Evolutionary conservation across 2,888 invertebrate species (phyloP), one percentile per base, ranked within the genome.

Genomic region (Cerastoderma edule): DNA sequence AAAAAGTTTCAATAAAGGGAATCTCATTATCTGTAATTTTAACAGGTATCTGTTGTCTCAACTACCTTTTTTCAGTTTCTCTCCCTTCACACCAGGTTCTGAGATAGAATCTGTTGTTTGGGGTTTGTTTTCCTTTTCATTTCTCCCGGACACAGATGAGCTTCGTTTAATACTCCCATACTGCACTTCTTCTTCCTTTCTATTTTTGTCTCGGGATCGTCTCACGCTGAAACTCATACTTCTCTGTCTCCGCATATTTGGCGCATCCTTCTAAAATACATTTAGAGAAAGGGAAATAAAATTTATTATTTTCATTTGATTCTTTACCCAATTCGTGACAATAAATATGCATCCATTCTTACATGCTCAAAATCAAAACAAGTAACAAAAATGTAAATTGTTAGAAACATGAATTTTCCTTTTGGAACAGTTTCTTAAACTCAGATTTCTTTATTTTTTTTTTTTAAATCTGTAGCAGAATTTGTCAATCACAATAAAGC

Each of bases 71-170:
- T 88, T 87, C 4, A 74, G 75, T 68, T 87, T 87, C n/a, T 68
- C 83, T 64, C 75, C 64, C 63, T 80, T 81, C 0, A 72, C 32
- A 16, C 80, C 86, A 27, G 75, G 83, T 46, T 83, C 85, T 30
- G 84, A 81, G 39, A 81, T 84, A 8, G 84, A 50, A 65, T 88
- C 87, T 65, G 85, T 87, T 10, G 27, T 60, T 35, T 75, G 70
- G 3, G 69, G 72, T 35, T 65, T 77, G 54, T 85, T 85, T 46
- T 81, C 82, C 13, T 83, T 84, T 16, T 89, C 88, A 50, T 79
- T 76, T 64, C 85, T 84, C 27, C 79, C 85, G 68, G 84, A 88
- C 16, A 86, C 74, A 0, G 89, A 88, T 2, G 83, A 79, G 48
- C 88, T 84, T 16, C 88, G 75, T 6, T 86, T 75, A 35, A 85